Percentiles rank a stretch among this genome's conserved stretches.
Conservation (phyloP, 2,797 vertebrate species). For the Cuculus canorus region DNA sequence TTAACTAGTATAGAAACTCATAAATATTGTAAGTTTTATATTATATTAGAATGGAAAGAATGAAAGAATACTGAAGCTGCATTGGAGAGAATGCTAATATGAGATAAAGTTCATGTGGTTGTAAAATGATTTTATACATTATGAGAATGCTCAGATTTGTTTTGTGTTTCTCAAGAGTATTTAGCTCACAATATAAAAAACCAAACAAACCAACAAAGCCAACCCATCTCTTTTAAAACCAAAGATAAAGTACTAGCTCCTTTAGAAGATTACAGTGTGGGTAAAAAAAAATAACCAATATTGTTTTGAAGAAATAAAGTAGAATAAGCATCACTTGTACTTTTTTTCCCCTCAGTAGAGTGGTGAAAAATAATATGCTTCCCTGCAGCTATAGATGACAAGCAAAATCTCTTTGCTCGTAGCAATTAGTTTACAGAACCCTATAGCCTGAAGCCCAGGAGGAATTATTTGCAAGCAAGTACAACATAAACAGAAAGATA, state of each 20-base stretch:
- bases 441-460: slow-evolving; percentile 34
- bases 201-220: rapidly evolving
- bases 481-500: slow-evolving; percentile 64
- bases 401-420: slow-evolving; percentile 23
- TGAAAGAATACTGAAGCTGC: neutral
- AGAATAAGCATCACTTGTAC: neutral
- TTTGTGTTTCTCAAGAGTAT: neutral
- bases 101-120: neutral
- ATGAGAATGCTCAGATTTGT: neutral
- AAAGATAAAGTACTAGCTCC: neutral
- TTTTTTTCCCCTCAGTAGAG: neutral
- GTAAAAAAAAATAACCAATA: neutral
- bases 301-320: neutral
- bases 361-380: slow-evolving; percentile 30
- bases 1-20: neutral
- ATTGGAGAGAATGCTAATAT: neutral
- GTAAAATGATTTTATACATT: neutral
- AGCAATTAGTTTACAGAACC: slow-evolving; percentile 75
- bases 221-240: neutral
- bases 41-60: neutral
- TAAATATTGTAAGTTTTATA: neutral
- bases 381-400: slow-evolving; percentile 26
- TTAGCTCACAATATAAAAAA: neutral
- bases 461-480: slow-evolving; percentile 58
- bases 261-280: neutral